Base-by-base conservation (phyloP, 2,113 vertebrate species). In the Paradoxurus hermaphroditus region DNA sequence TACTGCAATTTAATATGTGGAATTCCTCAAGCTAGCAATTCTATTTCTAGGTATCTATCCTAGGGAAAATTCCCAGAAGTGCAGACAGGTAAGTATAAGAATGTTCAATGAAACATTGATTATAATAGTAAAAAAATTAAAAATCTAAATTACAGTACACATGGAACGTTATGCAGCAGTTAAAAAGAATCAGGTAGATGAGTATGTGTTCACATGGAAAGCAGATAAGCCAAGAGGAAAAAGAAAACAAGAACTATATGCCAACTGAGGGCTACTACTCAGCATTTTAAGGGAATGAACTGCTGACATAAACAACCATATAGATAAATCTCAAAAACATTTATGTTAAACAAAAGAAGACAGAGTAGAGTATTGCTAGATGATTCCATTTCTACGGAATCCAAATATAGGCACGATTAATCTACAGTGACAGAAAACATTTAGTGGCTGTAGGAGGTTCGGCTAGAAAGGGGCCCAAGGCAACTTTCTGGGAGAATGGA, bases 1-100 rank as follows among this genome's bases (percentile, higher is more conserved):
- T 46, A 87, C 49, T 70, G 44, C 14, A 93, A 93, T 51, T 78
- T 68, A 96, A 56, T 27, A 46, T 18, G 31, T 53, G 13, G 27
- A 3, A 85, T 31, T 85, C 72, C 85, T 93, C 62, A 86, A 93
- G 62, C 19, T 36, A 96, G 91, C 78, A 85, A 78, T 78, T 90
- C 68, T 79, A 95, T 36, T 44, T 65, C 41, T 70, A 49, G 34
- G 44, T 62, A 84, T 46, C 39, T 78, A 49, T 29, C 18, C 31
- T 70, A 85, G 9, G 73, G 27, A 96, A 94, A 90, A 83, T 3
- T 67, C 67, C 14, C 23, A 91, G 65, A 83, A 27, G 82, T 18
- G 27, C 46, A 91, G 14, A 82, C 5, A 91, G 29, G 62, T 56
- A 65, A 62, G 12, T 83, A 41, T n/a, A 82, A 68, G 39, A n/a